These are phyloP conservation scores for Hylia prasina DNA, from an alignment of 2,113 vertebrate species.

Conservation along the genomic window DNA sequence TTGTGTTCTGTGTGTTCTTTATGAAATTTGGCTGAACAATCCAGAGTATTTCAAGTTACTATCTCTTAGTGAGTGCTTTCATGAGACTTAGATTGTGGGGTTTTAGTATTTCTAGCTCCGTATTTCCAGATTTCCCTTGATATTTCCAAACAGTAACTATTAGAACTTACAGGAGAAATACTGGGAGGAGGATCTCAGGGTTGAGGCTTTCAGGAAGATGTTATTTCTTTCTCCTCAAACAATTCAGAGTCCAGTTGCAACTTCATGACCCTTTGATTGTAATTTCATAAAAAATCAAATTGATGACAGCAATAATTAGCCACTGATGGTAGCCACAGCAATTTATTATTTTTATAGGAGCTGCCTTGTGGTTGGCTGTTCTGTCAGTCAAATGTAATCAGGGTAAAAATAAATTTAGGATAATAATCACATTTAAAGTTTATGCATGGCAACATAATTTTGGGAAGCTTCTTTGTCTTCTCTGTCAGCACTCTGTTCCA, in stretches of 20 bases:
- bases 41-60: neutral
- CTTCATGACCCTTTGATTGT: neutral
- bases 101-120: neutral
- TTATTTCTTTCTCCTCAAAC: neutral
- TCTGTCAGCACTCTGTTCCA: neutral
- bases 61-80: neutral
- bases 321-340: neutral
- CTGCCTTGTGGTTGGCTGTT: neutral
- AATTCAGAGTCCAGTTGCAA: neutral
- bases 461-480: neutral
- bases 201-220: neutral
- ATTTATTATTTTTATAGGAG: neutral
- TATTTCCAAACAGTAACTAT: neutral
- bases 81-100: accelerated
- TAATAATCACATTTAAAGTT: neutral
- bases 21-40: neutral
- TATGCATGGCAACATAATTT: neutral
- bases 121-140: neutral
- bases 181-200: neutral
- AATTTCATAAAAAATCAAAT: neutral
- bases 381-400: neutral
- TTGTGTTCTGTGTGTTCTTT: neutral
- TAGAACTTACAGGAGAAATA: neutral
- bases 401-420: neutral
- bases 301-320: neutral